These are phyloP conservation scores for Platalea minor DNA, from an alignment of 2,797 vertebrate species.

Conservation along the genomic window DNA sequence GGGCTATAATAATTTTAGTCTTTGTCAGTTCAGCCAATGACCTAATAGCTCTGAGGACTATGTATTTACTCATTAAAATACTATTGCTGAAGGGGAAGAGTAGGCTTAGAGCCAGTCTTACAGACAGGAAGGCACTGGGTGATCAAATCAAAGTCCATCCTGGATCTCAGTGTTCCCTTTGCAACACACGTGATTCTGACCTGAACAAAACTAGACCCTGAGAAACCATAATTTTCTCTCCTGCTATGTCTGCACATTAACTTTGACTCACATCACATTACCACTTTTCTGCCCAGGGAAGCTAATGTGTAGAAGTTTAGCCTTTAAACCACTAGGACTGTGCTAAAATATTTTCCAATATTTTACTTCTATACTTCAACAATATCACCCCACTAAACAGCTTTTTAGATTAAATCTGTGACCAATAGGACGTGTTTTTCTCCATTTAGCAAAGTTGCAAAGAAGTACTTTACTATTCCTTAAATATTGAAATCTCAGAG, in stretches of 20 bases:
- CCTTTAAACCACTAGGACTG: not conserved
- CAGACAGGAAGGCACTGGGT: constrained; percentile 18
- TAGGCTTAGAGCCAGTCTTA: constrained; percentile 31
- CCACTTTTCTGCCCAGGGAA: not conserved
- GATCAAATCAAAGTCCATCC: not conserved
- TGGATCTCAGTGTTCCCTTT: not conserved
- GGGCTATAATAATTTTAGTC: constrained; percentile 19
- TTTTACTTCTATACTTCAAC: not conserved
- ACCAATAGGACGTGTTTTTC: not conserved
- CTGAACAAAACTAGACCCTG: not conserved
- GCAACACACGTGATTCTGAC: not conserved
- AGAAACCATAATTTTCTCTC: not conserved
- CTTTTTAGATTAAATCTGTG: not conserved
- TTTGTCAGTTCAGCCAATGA: constrained; percentile 29
- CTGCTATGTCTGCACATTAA: not conserved
- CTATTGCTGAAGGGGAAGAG: not conserved
- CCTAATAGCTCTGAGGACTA: constrained; percentile 48
- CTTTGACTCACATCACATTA: not conserved
- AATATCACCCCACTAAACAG: not conserved
- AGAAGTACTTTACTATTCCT: not conserved
- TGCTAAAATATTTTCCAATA: not conserved
- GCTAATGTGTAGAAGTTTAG: not conserved
- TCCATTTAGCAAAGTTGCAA: not conserved
- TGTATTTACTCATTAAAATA: constrained; percentile 57
- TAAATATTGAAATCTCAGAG: not conserved